Evolutionary conservation across 2,113 vertebrate species (phyloP).

Genomic region (Pteruthius melanotis): DNA sequence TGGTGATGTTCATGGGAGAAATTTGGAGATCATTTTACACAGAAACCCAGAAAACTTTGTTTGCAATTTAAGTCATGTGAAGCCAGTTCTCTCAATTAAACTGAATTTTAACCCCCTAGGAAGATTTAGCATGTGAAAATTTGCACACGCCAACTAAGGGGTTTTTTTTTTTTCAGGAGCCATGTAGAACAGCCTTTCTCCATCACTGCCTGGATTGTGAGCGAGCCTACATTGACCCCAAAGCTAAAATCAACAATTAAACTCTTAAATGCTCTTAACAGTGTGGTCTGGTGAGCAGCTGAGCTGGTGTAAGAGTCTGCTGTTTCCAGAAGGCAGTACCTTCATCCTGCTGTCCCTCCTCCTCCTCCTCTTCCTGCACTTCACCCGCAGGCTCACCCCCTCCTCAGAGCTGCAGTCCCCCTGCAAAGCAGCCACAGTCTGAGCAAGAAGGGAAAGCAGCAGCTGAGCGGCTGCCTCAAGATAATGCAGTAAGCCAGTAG

Average conservation of each 20-base stretch:
- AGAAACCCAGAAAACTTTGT: background rate
- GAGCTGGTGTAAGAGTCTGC: background rate
- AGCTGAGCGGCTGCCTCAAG: rapidly evolving
- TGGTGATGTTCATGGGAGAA: background rate
- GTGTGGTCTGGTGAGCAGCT: background rate
- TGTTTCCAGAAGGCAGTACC: background rate
- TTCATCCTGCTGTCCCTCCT: background rate
- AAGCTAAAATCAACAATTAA: background rate
- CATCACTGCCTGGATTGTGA: background rate
- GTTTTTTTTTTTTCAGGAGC: background rate
- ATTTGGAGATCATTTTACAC: background rate
- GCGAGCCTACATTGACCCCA: background rate
- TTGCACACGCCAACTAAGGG: background rate
- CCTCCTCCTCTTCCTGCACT: background rate
- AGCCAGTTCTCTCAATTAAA: background rate
- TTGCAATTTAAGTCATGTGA: background rate
- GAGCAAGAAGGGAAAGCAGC: background rate
- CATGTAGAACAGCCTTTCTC: background rate
- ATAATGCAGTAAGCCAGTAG: background rate
- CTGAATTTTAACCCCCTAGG: background rate
- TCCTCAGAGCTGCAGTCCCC: background rate
- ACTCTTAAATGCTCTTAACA: background rate
- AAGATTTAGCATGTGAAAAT: background rate
- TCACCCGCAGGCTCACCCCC: rapidly evolving
- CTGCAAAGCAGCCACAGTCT: background rate